Evolutionary conservation across 2,113 vertebrate species (phyloP).

Genomic region (Alexandromys fortis): DNA sequence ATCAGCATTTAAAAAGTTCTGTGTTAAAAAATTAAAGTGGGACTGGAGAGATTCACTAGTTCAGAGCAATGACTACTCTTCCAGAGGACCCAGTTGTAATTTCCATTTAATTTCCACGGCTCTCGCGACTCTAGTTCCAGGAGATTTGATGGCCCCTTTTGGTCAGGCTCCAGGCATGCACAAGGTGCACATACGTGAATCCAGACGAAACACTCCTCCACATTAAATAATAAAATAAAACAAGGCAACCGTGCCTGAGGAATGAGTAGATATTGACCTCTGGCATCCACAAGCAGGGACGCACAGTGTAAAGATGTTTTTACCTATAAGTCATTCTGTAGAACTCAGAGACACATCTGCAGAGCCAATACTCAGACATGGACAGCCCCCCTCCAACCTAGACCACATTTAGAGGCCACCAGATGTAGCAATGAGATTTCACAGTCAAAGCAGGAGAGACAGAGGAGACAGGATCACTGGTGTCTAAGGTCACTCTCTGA

Average conservation of each 20-base stretch:
- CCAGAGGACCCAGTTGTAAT: no score
- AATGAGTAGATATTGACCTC: background rate
- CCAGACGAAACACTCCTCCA: background rate
- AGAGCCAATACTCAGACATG: background rate
- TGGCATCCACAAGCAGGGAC: background rate
- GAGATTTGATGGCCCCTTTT: no score
- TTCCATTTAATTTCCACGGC: no score
- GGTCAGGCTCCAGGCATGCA: no score
- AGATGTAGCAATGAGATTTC: background rate
- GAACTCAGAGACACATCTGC: background rate
- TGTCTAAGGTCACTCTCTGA: background rate
- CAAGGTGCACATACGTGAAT: no score
- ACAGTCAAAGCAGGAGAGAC: constrained; percentile 10
- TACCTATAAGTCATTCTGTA: background rate
- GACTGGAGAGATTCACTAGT: background rate
- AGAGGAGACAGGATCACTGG: background rate
- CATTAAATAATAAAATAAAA: background rate
- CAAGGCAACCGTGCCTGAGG: background rate
- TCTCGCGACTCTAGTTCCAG: no score
- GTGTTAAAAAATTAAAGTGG: background rate
- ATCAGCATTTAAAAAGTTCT: background rate
- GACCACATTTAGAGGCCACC: background rate
- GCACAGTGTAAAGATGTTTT: background rate
- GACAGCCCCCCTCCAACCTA: background rate
- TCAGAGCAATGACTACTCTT: no score